A percentile compares a stretch with the other conserved stretches of the same genome.
phyloP scores from a whole-genome alignment of 2,888 invertebrate species.

The Ichneumoninae sp. region DNA sequence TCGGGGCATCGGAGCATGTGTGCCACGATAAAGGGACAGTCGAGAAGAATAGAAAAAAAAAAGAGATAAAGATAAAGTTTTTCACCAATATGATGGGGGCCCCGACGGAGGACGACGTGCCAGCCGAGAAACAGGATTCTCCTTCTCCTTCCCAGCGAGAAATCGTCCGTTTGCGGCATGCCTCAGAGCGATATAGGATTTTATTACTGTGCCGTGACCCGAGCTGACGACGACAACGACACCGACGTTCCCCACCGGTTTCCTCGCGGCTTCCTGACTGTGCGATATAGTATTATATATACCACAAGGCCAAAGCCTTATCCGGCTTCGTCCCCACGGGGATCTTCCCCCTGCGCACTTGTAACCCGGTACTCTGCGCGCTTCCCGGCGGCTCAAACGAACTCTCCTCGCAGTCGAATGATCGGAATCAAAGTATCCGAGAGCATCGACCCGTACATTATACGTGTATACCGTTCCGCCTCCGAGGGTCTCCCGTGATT shows the following conservation, averaged over 20 bases:
- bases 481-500: not conserved
- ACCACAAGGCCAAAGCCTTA: constrained; percentile 44
- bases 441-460: constrained; percentile 40
- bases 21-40: constrained; percentile 26
- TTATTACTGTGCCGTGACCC: constrained; percentile 61
- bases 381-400: constrained; percentile 27
- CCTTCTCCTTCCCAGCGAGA: constrained; percentile 33
- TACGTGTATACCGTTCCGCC: not conserved
- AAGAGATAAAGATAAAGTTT: constrained; percentile 45
- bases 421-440: constrained; percentile 51
- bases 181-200: constrained; percentile 61
- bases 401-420: constrained; percentile 41
- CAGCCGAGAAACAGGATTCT: constrained; percentile 33
- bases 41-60: constrained; percentile 22
- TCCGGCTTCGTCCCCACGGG: constrained; percentile 54
- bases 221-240: constrained; percentile 36
- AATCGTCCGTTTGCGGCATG: constrained; percentile 49
- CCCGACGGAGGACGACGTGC: not conserved
- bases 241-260: constrained; percentile 28
- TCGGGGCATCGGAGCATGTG: not conserved
- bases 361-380: constrained; percentile 30
- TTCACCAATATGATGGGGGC: constrained; percentile 42
- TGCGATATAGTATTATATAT: constrained; percentile 39
- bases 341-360: constrained; percentile 46
- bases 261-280: constrained; percentile 35